Evolutionary conservation across 2,888 invertebrate species (phyloP).

Genomic region (Eupelmus urozonus): DNA sequence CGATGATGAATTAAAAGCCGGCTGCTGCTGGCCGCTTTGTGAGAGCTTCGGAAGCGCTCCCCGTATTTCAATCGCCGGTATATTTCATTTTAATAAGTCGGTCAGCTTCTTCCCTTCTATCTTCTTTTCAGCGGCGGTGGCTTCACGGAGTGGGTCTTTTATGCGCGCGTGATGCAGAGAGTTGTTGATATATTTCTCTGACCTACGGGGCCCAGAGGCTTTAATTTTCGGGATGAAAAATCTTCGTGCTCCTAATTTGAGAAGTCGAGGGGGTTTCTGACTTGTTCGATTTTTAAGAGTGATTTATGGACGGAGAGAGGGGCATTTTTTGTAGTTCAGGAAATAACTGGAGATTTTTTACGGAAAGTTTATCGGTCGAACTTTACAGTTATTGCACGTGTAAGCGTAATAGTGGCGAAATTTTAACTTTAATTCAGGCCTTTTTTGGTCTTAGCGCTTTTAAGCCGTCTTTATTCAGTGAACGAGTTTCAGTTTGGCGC

Average conservation of each 20-base stretch:
- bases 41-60: neutral
- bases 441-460: neutral
- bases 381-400: neutral
- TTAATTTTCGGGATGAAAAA: neutral
- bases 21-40: constrained; percentile 11
- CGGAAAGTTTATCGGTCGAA: neutral
- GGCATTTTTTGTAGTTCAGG: neutral
- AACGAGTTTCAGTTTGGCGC: neutral
- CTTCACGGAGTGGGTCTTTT: no score
- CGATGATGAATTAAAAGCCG: constrained; percentile 13
- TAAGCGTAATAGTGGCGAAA: neutral
- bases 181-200: no score
- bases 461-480: neutral
- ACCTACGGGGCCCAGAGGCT: no score
- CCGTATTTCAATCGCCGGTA: constrained; percentile 30
- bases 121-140: neutral
- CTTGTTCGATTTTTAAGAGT: neutral
- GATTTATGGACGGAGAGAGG: neutral
- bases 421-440: neutral
- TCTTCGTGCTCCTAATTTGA: neutral
- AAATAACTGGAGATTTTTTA: no score
- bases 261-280: neutral
- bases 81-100: constrained; percentile 42
- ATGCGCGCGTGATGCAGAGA: neutral
- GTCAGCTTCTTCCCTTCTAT: constrained; percentile 12